Evolutionary conservation across 1,140 invertebrate species (phyloP).

Genomic region (Helicoverpa zea): DNA sequence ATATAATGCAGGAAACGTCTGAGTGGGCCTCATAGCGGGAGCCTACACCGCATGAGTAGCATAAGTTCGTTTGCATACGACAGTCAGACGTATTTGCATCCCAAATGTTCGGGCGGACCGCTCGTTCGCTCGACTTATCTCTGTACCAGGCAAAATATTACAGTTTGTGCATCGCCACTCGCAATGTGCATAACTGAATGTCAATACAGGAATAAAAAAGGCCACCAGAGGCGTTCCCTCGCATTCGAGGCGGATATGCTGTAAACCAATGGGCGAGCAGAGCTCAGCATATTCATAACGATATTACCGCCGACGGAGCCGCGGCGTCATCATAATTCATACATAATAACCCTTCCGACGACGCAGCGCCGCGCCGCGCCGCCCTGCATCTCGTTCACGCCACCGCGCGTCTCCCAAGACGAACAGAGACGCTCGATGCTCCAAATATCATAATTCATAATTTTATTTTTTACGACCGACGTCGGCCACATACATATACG

Average conservation of each 20-base stretch:
- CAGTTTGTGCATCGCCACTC: constrained; percentile 83
- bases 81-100: constrained; percentile 84
- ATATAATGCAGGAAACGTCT: constrained; percentile 86
- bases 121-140: constrained; percentile 80
- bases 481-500: constrained; percentile 57
- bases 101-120: constrained; percentile 82
- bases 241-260: constrained; percentile 80
- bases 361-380: constrained; percentile 71
- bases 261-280: constrained; percentile 82
- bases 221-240: constrained; percentile 83
- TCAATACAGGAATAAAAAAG: constrained; percentile 85
- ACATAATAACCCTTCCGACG: constrained; percentile 86
- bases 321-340: constrained; percentile 86
- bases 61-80: constrained; percentile 86
- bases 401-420: constrained; percentile 55
- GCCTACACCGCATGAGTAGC: constrained; percentile 82
- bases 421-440: constrained; percentile 74
- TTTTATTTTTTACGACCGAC: constrained; percentile 78
- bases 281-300: constrained; percentile 85
- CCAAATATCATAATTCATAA: constrained; percentile 85
- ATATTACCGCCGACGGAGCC: constrained; percentile 84
- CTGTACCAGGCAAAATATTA: constrained; percentile 83
- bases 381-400: constrained; percentile 80
- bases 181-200: constrained; percentile 85
- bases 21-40: constrained; percentile 84